Percentiles rank a stretch among this genome's conserved stretches.
These are phyloP conservation scores for Acromyrmex echinatior DNA, from an alignment of 1,140 invertebrate species.

Conservation along the genomic window DNA sequence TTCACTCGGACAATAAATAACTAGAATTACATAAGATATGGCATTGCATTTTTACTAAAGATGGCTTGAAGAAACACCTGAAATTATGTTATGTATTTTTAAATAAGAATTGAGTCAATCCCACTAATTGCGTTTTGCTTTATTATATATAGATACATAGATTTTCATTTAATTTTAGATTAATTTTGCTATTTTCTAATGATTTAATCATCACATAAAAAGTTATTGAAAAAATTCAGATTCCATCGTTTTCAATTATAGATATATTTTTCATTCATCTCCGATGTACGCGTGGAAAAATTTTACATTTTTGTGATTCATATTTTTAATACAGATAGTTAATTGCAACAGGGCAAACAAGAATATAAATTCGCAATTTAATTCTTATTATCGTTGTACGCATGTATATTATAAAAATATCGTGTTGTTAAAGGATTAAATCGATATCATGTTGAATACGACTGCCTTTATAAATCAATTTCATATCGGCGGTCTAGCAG, in stretches of 20 bases:
- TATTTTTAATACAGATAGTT: conserved; percentile 16
- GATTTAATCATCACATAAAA: background rate
- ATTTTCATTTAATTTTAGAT: background rate
- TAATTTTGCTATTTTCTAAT: background rate
- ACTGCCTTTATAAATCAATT: conserved; percentile 48
- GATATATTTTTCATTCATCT: background rate
- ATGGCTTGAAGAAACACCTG: no score
- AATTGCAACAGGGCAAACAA: background rate
- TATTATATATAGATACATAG: no score
- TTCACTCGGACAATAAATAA: no score
- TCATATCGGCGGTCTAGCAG: conserved; percentile 42
- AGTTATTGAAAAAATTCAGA: background rate
- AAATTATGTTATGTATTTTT: no score
- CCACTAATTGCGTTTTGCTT: no score
- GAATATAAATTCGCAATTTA: conserved; percentile 21
- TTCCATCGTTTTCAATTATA: conserved; percentile 1
- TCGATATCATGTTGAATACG: conserved; percentile 24
- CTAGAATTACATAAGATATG: no score
- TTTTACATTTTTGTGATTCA: conserved; percentile 22
- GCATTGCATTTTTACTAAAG: no score
- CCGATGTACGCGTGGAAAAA: background rate
- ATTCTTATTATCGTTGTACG: conserved; percentile 23
- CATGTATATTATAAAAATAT: conserved; percentile 35
- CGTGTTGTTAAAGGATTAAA: conserved; percentile 18
- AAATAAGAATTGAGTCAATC: no score